Base-by-base conservation (phyloP, 2,888 invertebrate genomes). In the Eupithecia exiguata region DNA sequence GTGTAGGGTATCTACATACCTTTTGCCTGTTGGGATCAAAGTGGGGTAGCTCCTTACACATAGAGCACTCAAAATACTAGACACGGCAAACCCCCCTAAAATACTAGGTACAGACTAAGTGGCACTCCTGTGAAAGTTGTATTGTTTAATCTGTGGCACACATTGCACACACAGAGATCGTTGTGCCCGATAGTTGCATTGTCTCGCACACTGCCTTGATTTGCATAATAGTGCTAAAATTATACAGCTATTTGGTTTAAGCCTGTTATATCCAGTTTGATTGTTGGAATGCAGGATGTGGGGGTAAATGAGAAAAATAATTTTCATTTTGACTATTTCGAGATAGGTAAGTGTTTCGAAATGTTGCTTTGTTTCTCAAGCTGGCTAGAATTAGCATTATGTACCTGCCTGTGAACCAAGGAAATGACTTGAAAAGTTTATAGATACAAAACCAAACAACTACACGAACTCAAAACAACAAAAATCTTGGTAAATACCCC, bases 151-250 rank as follows among this genome's bases (percentile, higher is more conserved):
- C 58, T 58, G 58, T 58, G 58, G 25, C 25, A 12, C 25, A 25
- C 58, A 58, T 25, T 58, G 58, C 25, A 58, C 21, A 53, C 53
- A 58, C 58, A 58, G 67, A 76, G 76, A 76, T 74, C 69, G 73
- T 71, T 72, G 70, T 68, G 53, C 74, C 70, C 46, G 76, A 76
- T 76, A 76, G 68, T 68, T 66, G 71, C 74, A 76, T 76, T 74
- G 76, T 76, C 53, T 74, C 69, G 62, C 58, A 69, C 49, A 63
- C 16, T 69, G 53, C 58, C 46, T 30, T 53, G 49, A 70, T 75
- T 75, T 70, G 63, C 72, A 72, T 75, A 75, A 68, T 68, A 72
- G 68, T 65, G 43, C 62, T 67, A 68, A 67, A 63, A 70, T 68
- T 53, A 69, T 58, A 66, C 65, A n/a, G 68, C 62, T 65, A 36